These are phyloP conservation scores for Aplodontia rufa DNA, from an alignment of 2,113 vertebrate genomes.

Conservation along the genomic window DNA sequence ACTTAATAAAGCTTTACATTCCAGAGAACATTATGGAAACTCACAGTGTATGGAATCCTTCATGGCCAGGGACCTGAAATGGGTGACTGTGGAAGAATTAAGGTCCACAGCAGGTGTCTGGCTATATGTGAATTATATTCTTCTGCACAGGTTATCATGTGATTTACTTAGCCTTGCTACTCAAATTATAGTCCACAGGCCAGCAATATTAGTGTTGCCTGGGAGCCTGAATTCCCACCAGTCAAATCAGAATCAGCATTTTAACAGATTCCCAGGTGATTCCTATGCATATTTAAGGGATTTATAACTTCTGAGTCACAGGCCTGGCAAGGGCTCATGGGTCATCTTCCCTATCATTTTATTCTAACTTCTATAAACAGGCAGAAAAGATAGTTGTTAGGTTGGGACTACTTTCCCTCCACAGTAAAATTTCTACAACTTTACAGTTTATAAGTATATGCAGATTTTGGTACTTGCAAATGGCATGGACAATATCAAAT, in stretches of 20 bases:
- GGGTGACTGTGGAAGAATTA: background rate
- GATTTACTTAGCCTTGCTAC: background rate
- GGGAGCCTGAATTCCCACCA: background rate
- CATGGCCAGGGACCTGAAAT: background rate
- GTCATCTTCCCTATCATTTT: background rate
- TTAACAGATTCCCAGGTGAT: background rate
- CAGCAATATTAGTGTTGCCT: background rate
- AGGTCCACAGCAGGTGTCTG: background rate
- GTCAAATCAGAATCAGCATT: background rate
- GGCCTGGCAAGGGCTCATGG: no score
- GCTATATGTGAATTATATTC: background rate
- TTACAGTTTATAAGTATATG: background rate
- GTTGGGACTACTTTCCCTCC: background rate
- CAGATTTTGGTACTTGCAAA: background rate
- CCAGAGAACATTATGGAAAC: background rate
- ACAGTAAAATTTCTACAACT: background rate
- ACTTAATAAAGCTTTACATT: constrained; percentile 9
- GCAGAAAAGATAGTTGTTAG: background rate
- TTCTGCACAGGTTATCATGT: background rate
- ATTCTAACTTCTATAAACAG: background rate
- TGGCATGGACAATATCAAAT: background rate
- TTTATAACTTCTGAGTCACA: background rate
- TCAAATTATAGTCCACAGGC: background rate
- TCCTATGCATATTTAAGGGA: background rate
- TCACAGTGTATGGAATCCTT: background rate